phyloP scores from a whole-genome alignment of 92 coral and sea anemone species.

The Phenganax marumi region DNA sequence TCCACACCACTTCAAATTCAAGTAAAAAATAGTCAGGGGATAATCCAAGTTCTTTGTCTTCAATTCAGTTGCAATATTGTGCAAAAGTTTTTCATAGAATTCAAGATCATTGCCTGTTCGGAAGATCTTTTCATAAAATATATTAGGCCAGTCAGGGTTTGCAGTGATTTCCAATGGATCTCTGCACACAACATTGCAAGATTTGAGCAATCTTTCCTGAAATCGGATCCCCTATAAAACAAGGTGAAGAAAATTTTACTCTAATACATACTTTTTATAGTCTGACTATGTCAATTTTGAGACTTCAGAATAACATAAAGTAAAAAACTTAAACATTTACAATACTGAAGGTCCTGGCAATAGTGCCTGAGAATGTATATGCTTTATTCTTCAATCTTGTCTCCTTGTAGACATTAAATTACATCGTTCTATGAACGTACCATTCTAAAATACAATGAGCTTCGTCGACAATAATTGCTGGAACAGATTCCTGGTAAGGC shows the following conservation, averaged over 20 bases:
- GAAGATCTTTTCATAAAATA: conserved; percentile 48
- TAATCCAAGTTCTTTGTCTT: conserved; percentile 30
- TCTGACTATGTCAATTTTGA: too few species aligned
- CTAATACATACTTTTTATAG: neutral
- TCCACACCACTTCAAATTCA: conserved; percentile 59
- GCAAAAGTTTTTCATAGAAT: conserved; percentile 39
- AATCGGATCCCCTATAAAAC: conserved; percentile 51
- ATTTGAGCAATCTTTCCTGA: conserved; percentile 54
- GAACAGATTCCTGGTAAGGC: conserved; percentile 49
- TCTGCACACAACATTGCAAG: conserved; percentile 58
- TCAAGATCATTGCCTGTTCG: conserved; percentile 50
- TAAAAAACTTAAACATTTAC: too few species aligned
- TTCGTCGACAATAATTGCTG: conserved; percentile 53
- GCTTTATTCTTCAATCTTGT: neutral
- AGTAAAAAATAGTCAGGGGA: conserved; percentile 49
- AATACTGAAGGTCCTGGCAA: conserved; percentile 1
- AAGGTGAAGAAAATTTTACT: neutral
- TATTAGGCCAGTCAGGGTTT: conserved; percentile 47
- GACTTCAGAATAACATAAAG: too few species aligned
- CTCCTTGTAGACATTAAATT: neutral
- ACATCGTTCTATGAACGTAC: conserved; percentile 31
- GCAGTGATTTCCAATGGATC: conserved; percentile 38
- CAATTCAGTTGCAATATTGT: conserved; percentile 43
- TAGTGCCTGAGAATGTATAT: neutral
- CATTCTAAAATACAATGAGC: conserved; percentile 63